Percentiles rank a stretch among this genome's conserved stretches.
phyloP scores from a whole-genome alignment of 2,888 invertebrate genomes.

The Punctoribates punctum region DNA sequence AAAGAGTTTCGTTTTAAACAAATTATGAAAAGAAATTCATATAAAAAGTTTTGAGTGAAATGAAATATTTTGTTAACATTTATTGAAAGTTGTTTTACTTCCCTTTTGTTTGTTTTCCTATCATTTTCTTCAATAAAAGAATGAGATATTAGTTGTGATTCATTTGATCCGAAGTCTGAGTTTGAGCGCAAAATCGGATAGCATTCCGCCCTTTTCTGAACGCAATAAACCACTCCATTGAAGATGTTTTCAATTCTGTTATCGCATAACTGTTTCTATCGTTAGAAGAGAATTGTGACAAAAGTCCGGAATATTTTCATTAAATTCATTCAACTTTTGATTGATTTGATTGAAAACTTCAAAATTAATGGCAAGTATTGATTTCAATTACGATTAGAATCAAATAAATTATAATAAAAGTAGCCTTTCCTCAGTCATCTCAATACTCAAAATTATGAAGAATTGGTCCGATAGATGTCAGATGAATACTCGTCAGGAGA shows the following conservation, averaged over 20 bases:
- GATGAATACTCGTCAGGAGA: too few species aligned
- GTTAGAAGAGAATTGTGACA: neutral
- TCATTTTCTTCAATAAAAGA: constrained; percentile 4
- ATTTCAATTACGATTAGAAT: too few species aligned
- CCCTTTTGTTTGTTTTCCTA: constrained; percentile 4
- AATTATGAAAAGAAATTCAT: constrained; percentile 6
- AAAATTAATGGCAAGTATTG: too few species aligned
- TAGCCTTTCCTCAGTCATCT: too few species aligned
- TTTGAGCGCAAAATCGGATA: constrained; percentile 9
- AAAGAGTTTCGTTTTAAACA: neutral
- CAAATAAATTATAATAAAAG: too few species aligned
- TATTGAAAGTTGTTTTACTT: neutral
- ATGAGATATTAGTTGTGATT: neutral
- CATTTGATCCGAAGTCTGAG: neutral
- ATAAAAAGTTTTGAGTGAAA: neutral
- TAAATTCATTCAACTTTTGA: too few species aligned
- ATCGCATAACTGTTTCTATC: constrained; percentile 1
- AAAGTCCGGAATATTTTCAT: neutral
- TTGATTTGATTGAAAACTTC: too few species aligned
- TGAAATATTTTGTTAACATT: neutral
- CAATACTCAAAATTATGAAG: too few species aligned
- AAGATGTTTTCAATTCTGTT: neutral
- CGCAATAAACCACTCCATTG: constrained; percentile 17
- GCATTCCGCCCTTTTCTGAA: constrained; percentile 28
- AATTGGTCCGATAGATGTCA: too few species aligned